phyloP scores from a whole-genome alignment of 2,113 vertebrate species.

The Phaethornis superciliosus region DNA sequence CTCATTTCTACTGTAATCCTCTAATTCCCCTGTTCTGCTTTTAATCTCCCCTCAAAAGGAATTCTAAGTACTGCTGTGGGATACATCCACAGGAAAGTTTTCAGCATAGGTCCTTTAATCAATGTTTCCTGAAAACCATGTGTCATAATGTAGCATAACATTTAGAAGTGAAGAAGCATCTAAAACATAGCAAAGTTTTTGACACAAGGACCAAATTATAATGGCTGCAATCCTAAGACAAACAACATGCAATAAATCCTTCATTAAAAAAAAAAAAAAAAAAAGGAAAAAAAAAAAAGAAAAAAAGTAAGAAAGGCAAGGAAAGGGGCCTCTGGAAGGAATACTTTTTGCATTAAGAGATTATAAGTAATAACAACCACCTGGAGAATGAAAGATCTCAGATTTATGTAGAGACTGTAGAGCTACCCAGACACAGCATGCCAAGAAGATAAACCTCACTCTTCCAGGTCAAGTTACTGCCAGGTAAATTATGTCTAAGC shows the following conservation, averaged over 20 bases:
- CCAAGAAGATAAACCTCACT: conserved; percentile 59
- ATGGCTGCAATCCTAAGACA: neutral
- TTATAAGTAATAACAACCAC: conserved; percentile 64
- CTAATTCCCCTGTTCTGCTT: neutral
- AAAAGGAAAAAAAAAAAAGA: neutral
- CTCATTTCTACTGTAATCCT: neutral
- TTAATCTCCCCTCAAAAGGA: neutral
- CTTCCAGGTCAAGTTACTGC: conserved; percentile 65
- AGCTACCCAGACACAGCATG: conserved; percentile 45
- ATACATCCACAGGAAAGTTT: neutral
- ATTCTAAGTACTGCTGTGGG: neutral
- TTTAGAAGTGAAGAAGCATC: neutral
- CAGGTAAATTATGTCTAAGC: conserved; percentile 46
- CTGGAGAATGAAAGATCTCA: conserved; percentile 59
- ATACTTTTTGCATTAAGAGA: conserved; percentile 64
- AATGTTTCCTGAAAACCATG: neutral
- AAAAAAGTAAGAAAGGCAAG: conserved; percentile 6
- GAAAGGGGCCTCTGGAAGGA: conserved; percentile 38
- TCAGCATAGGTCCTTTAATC: neutral
- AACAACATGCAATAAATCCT: neutral
- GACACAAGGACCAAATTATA: neutral
- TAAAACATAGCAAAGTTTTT: neutral
- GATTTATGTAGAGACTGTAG: conserved; percentile 44
- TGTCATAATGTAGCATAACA: neutral
- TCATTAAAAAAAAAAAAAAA: neutral